A percentile compares a stretch with the other conserved stretches of the same genome.
phyloP scores from a whole-genome alignment of 2,797 vertebrate species.

The Anabacerthia variegaticeps region DNA sequence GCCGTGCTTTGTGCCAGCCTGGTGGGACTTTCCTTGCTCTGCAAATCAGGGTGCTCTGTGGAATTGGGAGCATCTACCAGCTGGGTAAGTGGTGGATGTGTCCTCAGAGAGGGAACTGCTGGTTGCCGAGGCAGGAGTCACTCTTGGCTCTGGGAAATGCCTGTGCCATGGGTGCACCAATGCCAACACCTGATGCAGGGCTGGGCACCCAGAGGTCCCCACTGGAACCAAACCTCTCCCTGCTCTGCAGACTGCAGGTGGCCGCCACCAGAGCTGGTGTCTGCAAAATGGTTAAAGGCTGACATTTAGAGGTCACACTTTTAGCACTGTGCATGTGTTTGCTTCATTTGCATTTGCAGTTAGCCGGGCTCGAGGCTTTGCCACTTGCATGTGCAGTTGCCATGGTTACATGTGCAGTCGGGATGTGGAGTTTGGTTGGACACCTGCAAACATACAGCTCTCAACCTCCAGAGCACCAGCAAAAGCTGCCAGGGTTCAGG shows the following conservation, averaged over 20 bases:
- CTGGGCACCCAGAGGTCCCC: background rate
- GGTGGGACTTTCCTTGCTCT: background rate
- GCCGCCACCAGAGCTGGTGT: background rate
- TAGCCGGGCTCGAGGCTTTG: conserved; percentile 41
- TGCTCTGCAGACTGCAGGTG: background rate
- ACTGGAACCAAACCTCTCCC: background rate
- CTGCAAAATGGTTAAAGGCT: conserved; percentile 39
- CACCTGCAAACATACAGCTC: conserved; percentile 49
- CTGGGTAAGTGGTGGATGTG: background rate
- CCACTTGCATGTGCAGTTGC: conserved; percentile 60
- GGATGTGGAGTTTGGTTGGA: conserved; percentile 46
- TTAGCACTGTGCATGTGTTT: conserved; percentile 40
- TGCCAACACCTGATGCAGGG: background rate
- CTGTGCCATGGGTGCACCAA: background rate
- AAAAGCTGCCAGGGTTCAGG: background rate
- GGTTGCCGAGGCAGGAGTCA: background rate
- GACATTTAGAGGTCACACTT: conserved; percentile 66
- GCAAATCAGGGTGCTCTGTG: background rate
- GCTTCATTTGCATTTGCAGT: conserved; percentile 63
- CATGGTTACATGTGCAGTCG: conserved; percentile 49
- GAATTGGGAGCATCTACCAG: background rate
- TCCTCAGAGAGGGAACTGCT: background rate
- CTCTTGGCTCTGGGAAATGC: background rate
- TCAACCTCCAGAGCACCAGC: background rate
- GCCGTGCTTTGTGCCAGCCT: background rate